phyloP scores from a whole-genome alignment of 2,113 vertebrate genomes.

The Promerops cafer region DNA sequence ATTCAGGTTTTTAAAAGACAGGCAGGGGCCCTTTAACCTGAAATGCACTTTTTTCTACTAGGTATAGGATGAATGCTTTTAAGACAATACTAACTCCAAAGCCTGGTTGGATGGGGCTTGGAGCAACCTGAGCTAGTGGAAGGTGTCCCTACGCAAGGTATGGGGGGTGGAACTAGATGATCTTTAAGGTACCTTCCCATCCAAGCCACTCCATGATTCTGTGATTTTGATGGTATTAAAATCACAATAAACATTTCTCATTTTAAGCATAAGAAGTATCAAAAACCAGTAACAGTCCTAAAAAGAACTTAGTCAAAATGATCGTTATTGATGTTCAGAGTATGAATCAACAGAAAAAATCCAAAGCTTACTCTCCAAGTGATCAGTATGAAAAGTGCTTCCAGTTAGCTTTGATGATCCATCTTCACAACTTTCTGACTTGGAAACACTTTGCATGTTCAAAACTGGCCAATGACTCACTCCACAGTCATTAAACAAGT shows the following conservation, averaged over 20 bases:
- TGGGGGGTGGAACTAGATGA: accelerated
- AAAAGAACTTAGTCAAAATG: not conserved
- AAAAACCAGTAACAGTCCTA: not conserved
- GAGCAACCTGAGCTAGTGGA: too few species aligned
- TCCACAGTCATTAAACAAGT: not conserved
- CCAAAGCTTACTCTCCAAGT: not conserved
- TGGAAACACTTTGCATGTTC: not conserved
- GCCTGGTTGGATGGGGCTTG: accelerated
- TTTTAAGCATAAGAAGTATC: not conserved
- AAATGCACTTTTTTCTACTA: not conserved
- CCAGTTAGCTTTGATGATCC: not conserved
- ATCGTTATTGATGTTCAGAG: not conserved
- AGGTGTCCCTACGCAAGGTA: not conserved
- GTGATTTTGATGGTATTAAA: not conserved
- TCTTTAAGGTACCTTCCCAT: not conserved
- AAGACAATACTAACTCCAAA: not conserved
- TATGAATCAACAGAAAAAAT: not conserved
- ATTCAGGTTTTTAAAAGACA: not conserved
- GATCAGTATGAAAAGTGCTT: not conserved
- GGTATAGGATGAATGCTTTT: not conserved
- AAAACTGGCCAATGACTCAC: not conserved
- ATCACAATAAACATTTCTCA: not conserved
- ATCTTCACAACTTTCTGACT: not conserved
- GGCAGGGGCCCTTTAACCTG: not conserved
- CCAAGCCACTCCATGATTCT: not conserved